Evolutionary conservation across 2,888 invertebrate species (phyloP), one percentile per base, ranked within the genome.

Genomic region (Diadegma fenestrale): DNA sequence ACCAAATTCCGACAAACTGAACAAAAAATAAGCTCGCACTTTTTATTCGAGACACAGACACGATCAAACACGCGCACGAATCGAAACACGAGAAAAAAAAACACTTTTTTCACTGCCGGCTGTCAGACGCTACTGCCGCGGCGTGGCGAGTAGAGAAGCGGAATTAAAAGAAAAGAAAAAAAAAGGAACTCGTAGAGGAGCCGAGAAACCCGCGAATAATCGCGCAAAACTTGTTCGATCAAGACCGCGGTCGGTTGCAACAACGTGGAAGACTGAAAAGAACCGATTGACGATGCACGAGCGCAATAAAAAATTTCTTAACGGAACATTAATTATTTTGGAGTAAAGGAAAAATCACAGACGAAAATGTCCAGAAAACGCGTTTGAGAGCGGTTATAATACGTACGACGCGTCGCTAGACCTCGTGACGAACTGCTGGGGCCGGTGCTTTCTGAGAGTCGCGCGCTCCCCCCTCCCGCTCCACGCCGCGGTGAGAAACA

Each of bases 341-440:
- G 45, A 58, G 72, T 48, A 61, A 19, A 48, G 37, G 33, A 75
- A 48, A 66, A 54, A 69, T 54, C 26, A 68, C 64, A 73, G 64
- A 66, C 43, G 72, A 48, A 54, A 48, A 45, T 68, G 78, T 78
- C 41, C 51, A 54, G 78, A 19, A 73, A 66, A 82, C 79, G 79
- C 75, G 82, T 72, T 45, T 66, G 58, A 78, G 81, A 83, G 83
- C 83, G 79, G 75, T 83, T 80, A 68, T 80, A 69, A 83, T 83
- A 83, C 83, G 83, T 83, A 75, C 83, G 63, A 83, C 83, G 83
- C 83, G 83, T 83, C 73, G 82, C 82, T 86, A 86, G 82, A 86
- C 85, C 85, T 86, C 85, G 85, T 86, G 85, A 86, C 85, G 85
- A 86, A 86, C 85, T 86, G 85, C 80, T 80, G 85, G 54, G 77